Conservation (phyloP, 2,797 vertebrate species). For the Ataeniobius toweri region DNA sequence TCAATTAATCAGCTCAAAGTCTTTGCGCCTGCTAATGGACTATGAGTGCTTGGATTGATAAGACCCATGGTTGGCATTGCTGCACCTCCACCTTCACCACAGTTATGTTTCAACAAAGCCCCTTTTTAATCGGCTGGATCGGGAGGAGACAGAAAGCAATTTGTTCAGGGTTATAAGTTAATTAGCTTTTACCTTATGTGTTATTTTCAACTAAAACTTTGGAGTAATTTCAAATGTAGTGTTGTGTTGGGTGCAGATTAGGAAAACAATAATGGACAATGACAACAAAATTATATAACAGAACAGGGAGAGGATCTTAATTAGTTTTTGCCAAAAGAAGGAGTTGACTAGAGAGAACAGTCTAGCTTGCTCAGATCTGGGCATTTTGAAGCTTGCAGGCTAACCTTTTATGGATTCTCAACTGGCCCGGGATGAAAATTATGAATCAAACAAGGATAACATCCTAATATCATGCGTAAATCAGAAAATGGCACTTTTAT, state of each 20-base stretch:
- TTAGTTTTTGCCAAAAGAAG: not conserved
- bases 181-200: conserved; percentile 60
- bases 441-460: not conserved
- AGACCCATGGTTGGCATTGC: conserved; percentile 37
- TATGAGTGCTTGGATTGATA: conserved; percentile 66
- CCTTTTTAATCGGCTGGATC: conserved; percentile 64
- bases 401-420: not conserved
- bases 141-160: conserved; percentile 68
- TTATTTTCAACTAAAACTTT: conserved; percentile 54
- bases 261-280: conserved; percentile 9
- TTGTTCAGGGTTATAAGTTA: conserved; percentile 72
- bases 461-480: not conserved
- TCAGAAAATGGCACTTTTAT: not conserved
- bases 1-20: conserved; percentile 72
- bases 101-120: conserved; percentile 49
- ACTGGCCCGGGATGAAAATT: not conserved
- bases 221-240: conserved; percentile 45
- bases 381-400: not conserved
- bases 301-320: not conserved
- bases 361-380: not conserved
- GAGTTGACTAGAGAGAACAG: not conserved
- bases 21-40: conserved; percentile 59
- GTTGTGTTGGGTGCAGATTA: conserved; percentile 14
- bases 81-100: conserved; percentile 31
- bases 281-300: not conserved